Percentiles rank a stretch among this genome's conserved stretches.
These are phyloP conservation scores for Ischnus inquisitorius DNA, from an alignment of 2,888 invertebrate genomes.

Conservation along the genomic window DNA sequence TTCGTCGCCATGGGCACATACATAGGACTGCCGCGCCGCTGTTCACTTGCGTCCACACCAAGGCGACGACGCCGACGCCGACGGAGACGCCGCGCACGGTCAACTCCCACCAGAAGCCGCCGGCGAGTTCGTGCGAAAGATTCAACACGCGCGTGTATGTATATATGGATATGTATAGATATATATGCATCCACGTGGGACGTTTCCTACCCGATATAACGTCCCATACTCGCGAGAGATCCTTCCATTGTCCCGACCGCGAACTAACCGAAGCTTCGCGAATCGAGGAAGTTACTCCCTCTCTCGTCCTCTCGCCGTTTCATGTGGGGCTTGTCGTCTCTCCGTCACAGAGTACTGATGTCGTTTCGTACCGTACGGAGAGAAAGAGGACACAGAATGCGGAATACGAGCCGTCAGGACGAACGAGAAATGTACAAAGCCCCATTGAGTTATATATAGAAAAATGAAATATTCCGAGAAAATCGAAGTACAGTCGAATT, in stretches of 20 bases:
- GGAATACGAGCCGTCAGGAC: neutral
- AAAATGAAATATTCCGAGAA: neutral
- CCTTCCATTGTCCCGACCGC: slow-evolving; percentile 50
- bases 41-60: slow-evolving; percentile 51
- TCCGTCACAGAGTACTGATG: neutral
- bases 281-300: slow-evolving; percentile 42
- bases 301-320: neutral
- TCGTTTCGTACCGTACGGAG: slow-evolving; percentile 4
- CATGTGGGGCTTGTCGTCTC: slow-evolving; percentile 4
- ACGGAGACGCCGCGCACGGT: slow-evolving; percentile 26
- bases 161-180: too few relatives aligned
- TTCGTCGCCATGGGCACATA: slow-evolving; percentile 29
- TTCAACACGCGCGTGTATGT: slow-evolving; percentile 48
- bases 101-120: slow-evolving; percentile 54
- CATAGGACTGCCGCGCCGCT: neutral
- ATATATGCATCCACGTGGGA: slow-evolving; percentile 38
- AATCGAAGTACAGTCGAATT: slow-evolving; percentile 50
- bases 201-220: slow-evolving; percentile 20
- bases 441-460: neutral
- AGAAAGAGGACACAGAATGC: slow-evolving; percentile 12
- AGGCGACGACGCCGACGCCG: slow-evolving; percentile 37
- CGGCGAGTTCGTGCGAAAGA: slow-evolving; percentile 59
- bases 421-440: neutral
- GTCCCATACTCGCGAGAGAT: slow-evolving; percentile 4
- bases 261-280: neutral